Percentiles rank a stretch among this genome's conserved stretches.
Evolutionary conservation across 1,140 invertebrate species (phyloP).

Genomic region (Asobara japonica): DNA sequence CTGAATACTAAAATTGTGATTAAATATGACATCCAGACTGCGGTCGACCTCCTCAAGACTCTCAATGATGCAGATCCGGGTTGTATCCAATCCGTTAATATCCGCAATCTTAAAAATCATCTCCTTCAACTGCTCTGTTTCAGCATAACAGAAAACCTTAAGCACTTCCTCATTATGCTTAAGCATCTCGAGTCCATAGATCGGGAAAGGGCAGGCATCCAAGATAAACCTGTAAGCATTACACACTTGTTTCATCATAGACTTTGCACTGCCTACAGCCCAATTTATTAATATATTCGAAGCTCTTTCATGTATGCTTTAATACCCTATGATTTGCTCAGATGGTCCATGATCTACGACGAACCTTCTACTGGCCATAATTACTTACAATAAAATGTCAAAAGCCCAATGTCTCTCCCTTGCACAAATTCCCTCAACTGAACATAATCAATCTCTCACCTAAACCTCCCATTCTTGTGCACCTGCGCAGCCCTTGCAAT

Average conservation of each 20-base stretch:
- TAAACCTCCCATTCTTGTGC: conserved; percentile 38
- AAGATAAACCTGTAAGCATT: conserved; percentile 51
- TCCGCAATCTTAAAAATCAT: conserved; percentile 46
- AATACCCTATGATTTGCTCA: too few species aligned
- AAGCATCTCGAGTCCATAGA: conserved; percentile 53
- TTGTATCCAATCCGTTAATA: conserved; percentile 37
- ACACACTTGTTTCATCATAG: too few species aligned
- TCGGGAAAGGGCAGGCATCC: conserved; percentile 58
- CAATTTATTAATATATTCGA: too few species aligned
- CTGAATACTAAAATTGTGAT: conserved; percentile 55
- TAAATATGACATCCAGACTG: conserved; percentile 44
- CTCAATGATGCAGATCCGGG: conserved; percentile 41
- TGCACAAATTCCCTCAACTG: too few species aligned
- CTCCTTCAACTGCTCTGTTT: conserved; percentile 38
- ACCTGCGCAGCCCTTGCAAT: conserved; percentile 42
- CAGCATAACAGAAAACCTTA: conserved; percentile 48
- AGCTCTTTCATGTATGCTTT: too few species aligned
- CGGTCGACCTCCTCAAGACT: conserved; percentile 40
- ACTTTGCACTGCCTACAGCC: too few species aligned
- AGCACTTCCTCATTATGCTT: conserved; percentile 42
- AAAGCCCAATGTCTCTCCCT: too few species aligned
- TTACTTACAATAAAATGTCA: too few species aligned
- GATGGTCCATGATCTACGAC: too few species aligned
- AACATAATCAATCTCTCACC: too few species aligned
- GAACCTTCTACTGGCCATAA: too few species aligned